phyloP scores from a whole-genome alignment of 92 coral and sea anemone genomes.

The Porites evermanni region DNA sequence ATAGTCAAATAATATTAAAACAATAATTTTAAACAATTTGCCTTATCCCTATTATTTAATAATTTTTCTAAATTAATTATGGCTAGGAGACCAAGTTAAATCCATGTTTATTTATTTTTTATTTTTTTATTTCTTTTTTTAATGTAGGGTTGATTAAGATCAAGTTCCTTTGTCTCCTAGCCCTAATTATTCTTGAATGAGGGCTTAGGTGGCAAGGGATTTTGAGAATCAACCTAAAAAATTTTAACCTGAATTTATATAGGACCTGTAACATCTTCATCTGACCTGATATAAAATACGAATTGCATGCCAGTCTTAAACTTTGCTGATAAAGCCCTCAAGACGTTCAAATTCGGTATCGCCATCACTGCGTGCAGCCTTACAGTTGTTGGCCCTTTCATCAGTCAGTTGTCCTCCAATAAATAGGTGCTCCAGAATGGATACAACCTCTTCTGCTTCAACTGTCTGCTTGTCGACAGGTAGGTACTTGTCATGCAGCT shows the following conservation, averaged over 20 bases:
- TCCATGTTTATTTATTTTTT: too few relatives aligned
- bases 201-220: too few relatives aligned
- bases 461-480: constrained; percentile 38
- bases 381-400: constrained; percentile 56
- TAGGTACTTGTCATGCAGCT: constrained; percentile 58
- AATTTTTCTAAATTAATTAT: too few relatives aligned
- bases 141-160: too few relatives aligned
- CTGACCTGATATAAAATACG: constrained; percentile 68
- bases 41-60: too few relatives aligned
- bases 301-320: constrained; percentile 76
- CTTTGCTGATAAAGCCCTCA: constrained; percentile 63
- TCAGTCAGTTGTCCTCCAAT: constrained; percentile 74
- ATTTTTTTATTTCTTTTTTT: too few relatives aligned
- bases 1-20: too few relatives aligned
- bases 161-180: too few relatives aligned
- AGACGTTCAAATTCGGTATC: constrained; percentile 34
- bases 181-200: too few relatives aligned
- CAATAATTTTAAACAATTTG: too few relatives aligned
- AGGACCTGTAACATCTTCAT: not conserved
- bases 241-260: not conserved
- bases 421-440: constrained; percentile 36
- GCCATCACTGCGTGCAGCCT: constrained; percentile 67
- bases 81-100: too few relatives aligned
- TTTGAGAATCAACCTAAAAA: too few relatives aligned
- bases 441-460: constrained; percentile 28